Evolutionary conservation across 2,797 vertebrate genomes (phyloP), one percentile per base, ranked within the genome.

Genomic region (Molossus alvarezi): DNA sequence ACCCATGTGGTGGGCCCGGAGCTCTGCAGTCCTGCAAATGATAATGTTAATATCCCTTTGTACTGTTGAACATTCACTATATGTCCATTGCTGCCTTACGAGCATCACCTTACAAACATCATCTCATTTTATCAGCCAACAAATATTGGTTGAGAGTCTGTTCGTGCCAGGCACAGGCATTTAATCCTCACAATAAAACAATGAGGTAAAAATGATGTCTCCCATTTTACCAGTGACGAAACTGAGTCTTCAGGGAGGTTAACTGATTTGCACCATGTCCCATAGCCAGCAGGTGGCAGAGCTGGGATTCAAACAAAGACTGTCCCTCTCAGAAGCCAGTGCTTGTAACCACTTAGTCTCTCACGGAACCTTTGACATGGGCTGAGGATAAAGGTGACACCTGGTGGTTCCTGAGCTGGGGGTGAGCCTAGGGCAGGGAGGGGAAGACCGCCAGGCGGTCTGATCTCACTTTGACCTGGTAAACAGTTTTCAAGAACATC

Each of bases 231-330:
- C 15, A 4, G 62, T 14, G 25, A 72, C 2, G 75, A 88, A 95
- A 84, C 76, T 27, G 72, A 96, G 82, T 79, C n/a, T 41, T 51
- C 12, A 20, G 25, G 0, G 55, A 75, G 25, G 48, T 57, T 25
- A 7, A 72, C 20, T 45, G 71, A 64, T 84, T 57, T 86, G 87
- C 93, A 87, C 10, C 0, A 6, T 48, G 83, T 65, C 75, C 55
- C 86, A 91, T 51, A 91, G 91, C 96, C 97, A 97, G 96, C 64
- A 97, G 97, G 69, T 96, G 95, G 97, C 96, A 96, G 97, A 96
- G 60, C 83, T 88, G 95, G 29, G 29, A 86, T 90, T 94, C 91
- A 48, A 58, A 72, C 55, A 7, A 41, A 0, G 0, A 27, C 41
- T 21, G 37, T 21, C 55, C 81, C 25, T 27, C 13, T 67, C 51